Conservation (phyloP, 1,140 invertebrate genomes). For the Himalopsyche phryganea region DNA sequence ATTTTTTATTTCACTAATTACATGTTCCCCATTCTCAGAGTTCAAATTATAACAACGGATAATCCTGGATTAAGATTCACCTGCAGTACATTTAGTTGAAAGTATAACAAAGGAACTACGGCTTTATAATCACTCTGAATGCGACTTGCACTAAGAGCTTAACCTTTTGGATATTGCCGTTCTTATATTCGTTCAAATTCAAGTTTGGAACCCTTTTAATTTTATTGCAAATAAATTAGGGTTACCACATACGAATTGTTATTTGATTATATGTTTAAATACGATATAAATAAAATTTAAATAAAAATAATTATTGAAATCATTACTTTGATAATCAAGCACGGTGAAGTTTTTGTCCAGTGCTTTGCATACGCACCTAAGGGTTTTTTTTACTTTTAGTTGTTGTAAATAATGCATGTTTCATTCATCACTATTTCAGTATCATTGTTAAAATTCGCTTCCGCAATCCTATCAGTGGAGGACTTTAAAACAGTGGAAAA, state of each 20-base stretch:
- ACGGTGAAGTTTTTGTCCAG: no score
- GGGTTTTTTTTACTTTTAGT: no score
- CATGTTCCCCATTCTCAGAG: constrained; percentile 5
- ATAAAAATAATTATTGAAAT: no score
- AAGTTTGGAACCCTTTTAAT: constrained; percentile 2
- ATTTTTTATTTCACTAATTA: constrained; percentile 34
- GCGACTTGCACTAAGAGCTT: constrained; percentile 11
- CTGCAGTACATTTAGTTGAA: constrained; percentile 9
- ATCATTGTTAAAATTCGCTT: no score
- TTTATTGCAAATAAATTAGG: neutral
- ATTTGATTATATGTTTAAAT: neutral
- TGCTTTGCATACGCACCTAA: no score
- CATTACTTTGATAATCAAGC: no score
- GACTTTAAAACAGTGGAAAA: no score
- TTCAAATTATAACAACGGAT: constrained; percentile 9
- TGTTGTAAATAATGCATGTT: no score
- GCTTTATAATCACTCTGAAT: constrained; percentile 28
- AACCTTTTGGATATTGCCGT: constrained; percentile 27
- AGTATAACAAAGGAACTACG: constrained; percentile 2
- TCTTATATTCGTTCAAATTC: constrained; percentile 32
- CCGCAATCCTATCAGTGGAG: no score
- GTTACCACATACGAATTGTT: neutral
- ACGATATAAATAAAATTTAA: no score
- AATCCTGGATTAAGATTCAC: constrained; percentile 15
- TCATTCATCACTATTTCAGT: no score